Evolutionary conservation across 2,797 vertebrate species (phyloP), one percentile per base, ranked within the genome.

Genomic region (Euthynnus affinis): DNA sequence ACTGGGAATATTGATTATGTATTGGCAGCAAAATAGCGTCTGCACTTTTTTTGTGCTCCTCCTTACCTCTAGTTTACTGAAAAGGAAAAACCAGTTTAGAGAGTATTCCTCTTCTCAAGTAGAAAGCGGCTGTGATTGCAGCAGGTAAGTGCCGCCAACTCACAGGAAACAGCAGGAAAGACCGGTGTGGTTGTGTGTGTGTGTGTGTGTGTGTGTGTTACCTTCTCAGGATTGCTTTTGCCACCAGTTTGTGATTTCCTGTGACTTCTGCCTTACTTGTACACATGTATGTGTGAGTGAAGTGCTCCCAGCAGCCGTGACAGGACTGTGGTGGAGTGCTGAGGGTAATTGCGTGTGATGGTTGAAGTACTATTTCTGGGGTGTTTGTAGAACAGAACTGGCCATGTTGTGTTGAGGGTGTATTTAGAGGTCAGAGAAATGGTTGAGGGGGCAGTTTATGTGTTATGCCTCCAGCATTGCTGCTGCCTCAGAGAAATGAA

Each of bases 321-420:
- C 13, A n/a, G 52, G 5, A 2, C 10, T 48, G 44, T 29, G 48
- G 51, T 48, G 13, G 12, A 51, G 81, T 66, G 57, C 56, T 85
- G 80, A 81, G 23, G 15, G 51, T 87, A 89, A 93, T 82, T 87
- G 83, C 75, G 73, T 89, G 69, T 87, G 88, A 93, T 87, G 66
- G 86, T 70, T 81, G 60, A 53, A 69, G 67, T n/a, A 51, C 62
- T 80, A 85, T 87, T 79, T 83, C 42, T 4, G 77, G 82, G 78
- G 59, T 83, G 81, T 88, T 89, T 86, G 77, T 74, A 80, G 80
- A 82, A 46, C 27, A 82, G 55, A 68, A 67, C 52, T 77, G 49
- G 64, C 62, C 40, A 70, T 76, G 68, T 71, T 44, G 59, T 48
- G 22, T 55, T 68, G 56, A 25, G 77, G 63, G 60, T 71, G 8